phyloP scores from a whole-genome alignment of 2,113 vertebrate species.

The Chrysochloris asiatica region DNA sequence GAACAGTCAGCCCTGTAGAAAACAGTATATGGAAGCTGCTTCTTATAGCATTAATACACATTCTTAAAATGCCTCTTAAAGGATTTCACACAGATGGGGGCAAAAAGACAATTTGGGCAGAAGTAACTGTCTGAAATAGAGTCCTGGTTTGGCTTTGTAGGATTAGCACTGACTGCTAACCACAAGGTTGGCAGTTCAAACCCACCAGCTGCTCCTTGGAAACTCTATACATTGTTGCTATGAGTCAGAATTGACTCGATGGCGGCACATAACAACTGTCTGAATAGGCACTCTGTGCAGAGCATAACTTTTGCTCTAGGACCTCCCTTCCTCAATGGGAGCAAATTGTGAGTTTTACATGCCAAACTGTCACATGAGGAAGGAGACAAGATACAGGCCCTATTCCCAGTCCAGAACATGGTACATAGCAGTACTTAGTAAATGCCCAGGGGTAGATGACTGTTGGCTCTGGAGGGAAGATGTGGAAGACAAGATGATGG shows the following conservation, averaged over 20 bases:
- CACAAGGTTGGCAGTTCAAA: too few species aligned
- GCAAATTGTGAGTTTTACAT: background rate
- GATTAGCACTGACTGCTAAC: too few species aligned
- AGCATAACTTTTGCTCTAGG: background rate
- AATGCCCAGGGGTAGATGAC: background rate
- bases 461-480: background rate
- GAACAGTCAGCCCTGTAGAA: background rate
- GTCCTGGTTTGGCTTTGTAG: too few species aligned
- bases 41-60: background rate
- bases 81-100: background rate
- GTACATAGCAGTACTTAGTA: too few species aligned
- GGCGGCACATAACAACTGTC: too few species aligned
- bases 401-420: background rate
- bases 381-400: background rate
- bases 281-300: background rate
- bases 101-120: conserved; percentile 11
- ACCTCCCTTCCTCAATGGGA: background rate
- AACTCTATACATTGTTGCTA: too few species aligned
- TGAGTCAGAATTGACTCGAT: too few species aligned
- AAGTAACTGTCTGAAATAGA: background rate
- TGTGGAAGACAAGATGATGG: background rate
- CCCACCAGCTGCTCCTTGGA: too few species aligned
- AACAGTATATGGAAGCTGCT: background rate
- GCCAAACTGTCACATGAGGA: background rate
- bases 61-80: too few species aligned